Percentiles rank a stretch among this genome's conserved stretches.
Evolutionary conservation across 1,140 invertebrate genomes (phyloP).

Genomic region (Cydia amplana): DNA sequence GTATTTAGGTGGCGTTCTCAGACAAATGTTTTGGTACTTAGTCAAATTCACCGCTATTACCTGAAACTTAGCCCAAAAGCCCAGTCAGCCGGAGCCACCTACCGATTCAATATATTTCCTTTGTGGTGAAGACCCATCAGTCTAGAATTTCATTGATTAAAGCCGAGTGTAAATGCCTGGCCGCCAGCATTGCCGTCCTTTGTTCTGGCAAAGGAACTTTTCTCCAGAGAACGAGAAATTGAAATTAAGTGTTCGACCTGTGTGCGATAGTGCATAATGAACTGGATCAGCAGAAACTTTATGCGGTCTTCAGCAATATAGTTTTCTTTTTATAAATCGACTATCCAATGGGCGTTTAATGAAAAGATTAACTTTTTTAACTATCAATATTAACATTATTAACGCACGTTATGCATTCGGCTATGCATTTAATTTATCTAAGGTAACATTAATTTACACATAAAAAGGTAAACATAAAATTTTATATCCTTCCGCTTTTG

Average conservation of each 20-base stretch:
- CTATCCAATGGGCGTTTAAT: no score
- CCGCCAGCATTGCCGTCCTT: constrained; percentile 47
- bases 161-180: constrained; percentile 64
- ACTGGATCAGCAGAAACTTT: neutral
- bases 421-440: neutral
- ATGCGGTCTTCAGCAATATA: neutral
- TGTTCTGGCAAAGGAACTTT: constrained; percentile 58
- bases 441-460: no score
- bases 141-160: constrained; percentile 74
- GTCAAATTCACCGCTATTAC: neutral
- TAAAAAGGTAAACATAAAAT: no score
- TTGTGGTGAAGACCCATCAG: constrained; percentile 63
- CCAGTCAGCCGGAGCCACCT: constrained; percentile 42
- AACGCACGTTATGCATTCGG: no score
- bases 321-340: neutral
- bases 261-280: constrained; percentile 10
- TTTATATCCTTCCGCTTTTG: no score
- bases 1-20: no score
- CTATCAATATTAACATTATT: no score
- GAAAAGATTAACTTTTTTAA: neutral
- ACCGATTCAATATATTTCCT: constrained; percentile 67
- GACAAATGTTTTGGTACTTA: no score
- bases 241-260: constrained; percentile 17
- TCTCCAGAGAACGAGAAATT: constrained; percentile 31
- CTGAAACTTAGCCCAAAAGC: constrained; percentile 41